Conservation (phyloP, 2,888 invertebrate species). For the Lasioglossum malachurum region DNA sequence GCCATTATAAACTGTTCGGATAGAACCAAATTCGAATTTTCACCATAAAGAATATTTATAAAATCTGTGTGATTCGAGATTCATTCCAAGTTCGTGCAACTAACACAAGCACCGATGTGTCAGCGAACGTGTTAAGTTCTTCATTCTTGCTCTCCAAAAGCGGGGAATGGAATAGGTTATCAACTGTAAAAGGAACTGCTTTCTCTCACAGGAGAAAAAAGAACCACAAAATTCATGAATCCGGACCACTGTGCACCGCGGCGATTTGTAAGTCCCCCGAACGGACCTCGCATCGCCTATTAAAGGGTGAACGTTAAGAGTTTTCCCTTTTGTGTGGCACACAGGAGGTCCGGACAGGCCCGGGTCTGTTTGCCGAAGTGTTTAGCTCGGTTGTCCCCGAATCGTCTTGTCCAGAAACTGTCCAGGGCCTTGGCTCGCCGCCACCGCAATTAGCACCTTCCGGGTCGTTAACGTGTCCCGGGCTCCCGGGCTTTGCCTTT, state of each 20-base stretch:
- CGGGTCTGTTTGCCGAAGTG: constrained; percentile 40
- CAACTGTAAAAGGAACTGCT: neutral
- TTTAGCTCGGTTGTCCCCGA: constrained; percentile 59
- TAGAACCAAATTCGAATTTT: neutral
- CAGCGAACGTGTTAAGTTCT: neutral
- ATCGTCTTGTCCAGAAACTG: constrained; percentile 60
- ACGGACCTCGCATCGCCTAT: constrained; percentile 15
- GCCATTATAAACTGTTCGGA: too few relatives aligned
- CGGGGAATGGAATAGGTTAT: neutral
- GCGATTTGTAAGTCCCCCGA: neutral
- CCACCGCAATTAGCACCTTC: constrained; percentile 80
- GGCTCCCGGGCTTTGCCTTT: constrained; percentile 73
- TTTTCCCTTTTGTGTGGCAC: constrained; percentile 49
- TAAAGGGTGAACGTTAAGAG: constrained; percentile 62
- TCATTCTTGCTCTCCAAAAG: neutral
- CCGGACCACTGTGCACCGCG: neutral
- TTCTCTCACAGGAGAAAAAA: neutral
- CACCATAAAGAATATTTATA: neutral
- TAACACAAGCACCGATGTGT: too few relatives aligned
- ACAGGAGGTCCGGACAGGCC: constrained; percentile 12
- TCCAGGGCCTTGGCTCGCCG: constrained; percentile 59
- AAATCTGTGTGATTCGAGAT: too few relatives aligned
- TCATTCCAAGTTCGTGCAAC: too few relatives aligned
- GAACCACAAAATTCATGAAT: neutral
- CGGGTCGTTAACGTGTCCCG: constrained; percentile 76